phyloP scores from a whole-genome alignment of 2,888 invertebrate genomes.

The Athetis lepigone region DNA sequence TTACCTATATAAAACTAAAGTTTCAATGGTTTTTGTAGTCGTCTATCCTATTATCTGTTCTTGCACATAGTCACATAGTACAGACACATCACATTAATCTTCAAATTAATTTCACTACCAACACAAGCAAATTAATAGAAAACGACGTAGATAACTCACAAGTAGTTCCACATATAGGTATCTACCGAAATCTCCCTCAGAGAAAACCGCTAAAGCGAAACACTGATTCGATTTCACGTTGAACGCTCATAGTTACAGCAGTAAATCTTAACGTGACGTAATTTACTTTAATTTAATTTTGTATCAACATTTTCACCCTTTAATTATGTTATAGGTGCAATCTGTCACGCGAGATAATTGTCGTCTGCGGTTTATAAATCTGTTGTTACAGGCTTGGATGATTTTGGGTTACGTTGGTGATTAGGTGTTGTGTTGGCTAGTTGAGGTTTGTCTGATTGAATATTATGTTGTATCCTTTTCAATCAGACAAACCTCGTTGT shows the following conservation, averaged over 20 bases:
- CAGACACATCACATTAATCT: neutral
- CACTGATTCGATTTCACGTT: conserved; percentile 87
- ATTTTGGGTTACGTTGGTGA: conserved; percentile 24
- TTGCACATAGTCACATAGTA: too few species aligned
- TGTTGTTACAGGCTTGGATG: conserved; percentile 37
- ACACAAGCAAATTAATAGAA: conserved; percentile 36
- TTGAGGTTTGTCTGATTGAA: neutral
- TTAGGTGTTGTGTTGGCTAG: conserved; percentile 8
- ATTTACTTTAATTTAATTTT: conserved; percentile 89
- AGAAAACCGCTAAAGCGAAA: conserved; percentile 83
- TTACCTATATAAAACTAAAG: too few species aligned
- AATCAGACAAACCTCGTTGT: too few species aligned
- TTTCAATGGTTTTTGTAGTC: too few species aligned
- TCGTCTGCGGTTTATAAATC: conserved; percentile 43
- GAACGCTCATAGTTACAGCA: conserved; percentile 77
- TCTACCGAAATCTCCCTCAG: conserved; percentile 67
- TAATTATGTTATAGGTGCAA: conserved; percentile 80
- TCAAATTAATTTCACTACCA: conserved; percentile 17
- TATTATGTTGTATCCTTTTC: conserved; percentile 3
- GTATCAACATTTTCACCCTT: conserved; percentile 80
- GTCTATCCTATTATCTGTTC: too few species aligned
- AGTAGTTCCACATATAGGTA: conserved; percentile 17
- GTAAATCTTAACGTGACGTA: conserved; percentile 88
- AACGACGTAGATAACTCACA: conserved; percentile 6
- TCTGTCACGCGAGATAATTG: conserved; percentile 58